Conservation (phyloP, 2,888 invertebrate genomes). For the Cotesia congregata region DNA sequence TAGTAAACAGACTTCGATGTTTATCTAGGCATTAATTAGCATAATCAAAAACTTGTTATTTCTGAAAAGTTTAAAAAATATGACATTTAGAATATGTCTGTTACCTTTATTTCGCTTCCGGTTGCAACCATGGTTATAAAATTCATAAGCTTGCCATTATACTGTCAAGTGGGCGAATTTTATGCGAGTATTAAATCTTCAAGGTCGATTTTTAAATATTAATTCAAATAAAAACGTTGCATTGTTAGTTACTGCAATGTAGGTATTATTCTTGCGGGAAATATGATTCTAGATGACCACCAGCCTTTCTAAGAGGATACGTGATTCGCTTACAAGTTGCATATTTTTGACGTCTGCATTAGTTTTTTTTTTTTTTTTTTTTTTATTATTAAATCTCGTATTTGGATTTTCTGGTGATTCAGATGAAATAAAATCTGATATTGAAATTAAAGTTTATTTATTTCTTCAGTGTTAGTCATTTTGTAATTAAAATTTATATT, state of each 20-base stretch:
- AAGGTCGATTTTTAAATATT: slow-evolving; percentile 9
- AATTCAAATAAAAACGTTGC: not conserved
- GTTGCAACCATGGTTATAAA: not conserved
- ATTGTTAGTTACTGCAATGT: not conserved
- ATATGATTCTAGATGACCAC: not conserved
- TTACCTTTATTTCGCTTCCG: not conserved
- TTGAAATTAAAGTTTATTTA: no score
- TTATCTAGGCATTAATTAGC: no score
- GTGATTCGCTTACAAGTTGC: not conserved
- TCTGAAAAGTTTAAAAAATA: no score
- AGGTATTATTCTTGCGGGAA: not conserved
- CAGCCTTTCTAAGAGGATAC: not conserved
- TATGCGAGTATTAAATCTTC: not conserved
- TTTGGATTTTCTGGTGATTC: no score
- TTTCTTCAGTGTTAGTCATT: no score
- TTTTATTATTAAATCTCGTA: no score
- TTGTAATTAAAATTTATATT: no score
- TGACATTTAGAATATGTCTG: not conserved
- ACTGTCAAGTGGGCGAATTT: slow-evolving; percentile 3
- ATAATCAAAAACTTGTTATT: no score
- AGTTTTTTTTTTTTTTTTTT: no score
- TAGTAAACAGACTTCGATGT: not conserved
- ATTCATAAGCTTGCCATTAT: not conserved
- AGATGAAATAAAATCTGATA: no score
- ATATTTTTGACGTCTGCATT: not conserved